A percentile compares a stretch with the other conserved stretches of the same genome.
Conservation (phyloP, 1,140 invertebrate genomes). For the Himalopsyche phryganea region DNA sequence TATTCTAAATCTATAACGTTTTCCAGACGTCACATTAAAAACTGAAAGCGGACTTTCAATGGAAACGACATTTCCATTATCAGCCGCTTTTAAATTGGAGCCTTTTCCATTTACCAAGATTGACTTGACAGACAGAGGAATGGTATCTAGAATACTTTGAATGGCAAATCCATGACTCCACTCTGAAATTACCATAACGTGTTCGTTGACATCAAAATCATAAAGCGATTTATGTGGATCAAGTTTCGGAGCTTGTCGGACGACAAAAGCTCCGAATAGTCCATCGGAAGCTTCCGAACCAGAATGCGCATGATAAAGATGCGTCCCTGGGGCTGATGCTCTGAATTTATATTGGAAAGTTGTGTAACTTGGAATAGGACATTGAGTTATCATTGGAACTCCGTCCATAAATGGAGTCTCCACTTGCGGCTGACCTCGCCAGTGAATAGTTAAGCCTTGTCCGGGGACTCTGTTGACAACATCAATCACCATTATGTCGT, state of each 20-base stretch:
- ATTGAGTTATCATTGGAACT: slow-evolving; percentile 78
- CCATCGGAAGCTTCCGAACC: slow-evolving; percentile 73
- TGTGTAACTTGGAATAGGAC: slow-evolving; percentile 75
- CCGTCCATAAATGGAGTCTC: slow-evolving; percentile 85
- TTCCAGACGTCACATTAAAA: slow-evolving; percentile 56
- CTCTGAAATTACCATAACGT: slow-evolving; percentile 72
- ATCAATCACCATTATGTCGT: slow-evolving; percentile 81
- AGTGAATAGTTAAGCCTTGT: slow-evolving; percentile 73
- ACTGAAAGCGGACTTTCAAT: slow-evolving; percentile 42
- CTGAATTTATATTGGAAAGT: slow-evolving; percentile 80
- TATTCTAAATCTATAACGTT: slow-evolving; percentile 69
- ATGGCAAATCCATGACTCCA: slow-evolving; percentile 60
- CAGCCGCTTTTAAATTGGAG: slow-evolving; percentile 44
- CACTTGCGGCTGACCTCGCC: slow-evolving; percentile 75
- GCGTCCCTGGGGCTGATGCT: slow-evolving; percentile 66
- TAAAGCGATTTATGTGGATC: slow-evolving; percentile 68
- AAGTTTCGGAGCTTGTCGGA: slow-evolving; percentile 65
- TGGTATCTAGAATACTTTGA: slow-evolving; percentile 45
- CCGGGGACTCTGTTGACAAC: slow-evolving; percentile 74
- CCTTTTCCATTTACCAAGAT: slow-evolving; percentile 57
- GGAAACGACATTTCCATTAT: slow-evolving; percentile 17
- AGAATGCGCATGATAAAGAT: slow-evolving; percentile 73
- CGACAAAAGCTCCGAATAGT: slow-evolving; percentile 74
- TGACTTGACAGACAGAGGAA: slow-evolving; percentile 53
- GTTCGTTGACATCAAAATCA: slow-evolving; percentile 73